Conservation (phyloP, 1,140 invertebrate genomes). For the Lethocerus indicus region DNA sequence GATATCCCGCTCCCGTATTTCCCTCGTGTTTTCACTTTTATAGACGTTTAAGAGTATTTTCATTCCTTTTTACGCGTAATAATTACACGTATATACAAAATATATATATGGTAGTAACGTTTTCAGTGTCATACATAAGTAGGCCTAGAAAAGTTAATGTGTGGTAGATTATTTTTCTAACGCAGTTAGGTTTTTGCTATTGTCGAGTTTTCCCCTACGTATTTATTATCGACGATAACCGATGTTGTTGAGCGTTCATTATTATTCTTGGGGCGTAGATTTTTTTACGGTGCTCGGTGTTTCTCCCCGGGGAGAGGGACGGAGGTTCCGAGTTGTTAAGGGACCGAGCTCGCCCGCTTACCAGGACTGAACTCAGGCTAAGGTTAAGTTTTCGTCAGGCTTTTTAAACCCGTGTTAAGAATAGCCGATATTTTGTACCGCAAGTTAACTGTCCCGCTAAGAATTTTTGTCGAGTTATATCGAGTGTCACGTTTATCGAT, state of each 20-base stretch:
- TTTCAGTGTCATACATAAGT: conserved; percentile 9
- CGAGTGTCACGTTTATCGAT: conserved; percentile 13
- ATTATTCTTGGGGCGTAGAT: too few species aligned
- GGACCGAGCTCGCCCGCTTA: neutral
- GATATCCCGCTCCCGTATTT: neutral
- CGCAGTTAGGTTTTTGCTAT: conserved; percentile 14
- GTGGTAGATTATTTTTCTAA: conserved; percentile 17
- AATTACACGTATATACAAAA: neutral
- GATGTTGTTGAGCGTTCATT: conserved; percentile 10
- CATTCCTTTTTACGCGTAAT: neutral
- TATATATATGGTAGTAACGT: conserved; percentile 1
- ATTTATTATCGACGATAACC: too few species aligned
- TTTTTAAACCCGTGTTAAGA: conserved; percentile 5
- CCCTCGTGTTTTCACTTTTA: neutral
- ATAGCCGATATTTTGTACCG: conserved; percentile 9
- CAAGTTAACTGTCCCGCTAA: conserved; percentile 8
- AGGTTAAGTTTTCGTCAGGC: conserved; percentile 8
- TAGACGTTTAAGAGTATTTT: neutral
- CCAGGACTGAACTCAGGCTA: neutral
- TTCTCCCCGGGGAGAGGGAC: conserved; percentile 7
- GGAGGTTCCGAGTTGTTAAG: conserved; percentile 3
- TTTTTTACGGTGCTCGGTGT: conserved; percentile 9
- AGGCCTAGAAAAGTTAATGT: conserved; percentile 15
- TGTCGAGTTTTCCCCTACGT: conserved; percentile 2
- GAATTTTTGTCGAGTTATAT: conserved; percentile 10